Base-by-base conservation (phyloP, 2,797 vertebrate species). In the Lutjanus campechanus region DNA sequence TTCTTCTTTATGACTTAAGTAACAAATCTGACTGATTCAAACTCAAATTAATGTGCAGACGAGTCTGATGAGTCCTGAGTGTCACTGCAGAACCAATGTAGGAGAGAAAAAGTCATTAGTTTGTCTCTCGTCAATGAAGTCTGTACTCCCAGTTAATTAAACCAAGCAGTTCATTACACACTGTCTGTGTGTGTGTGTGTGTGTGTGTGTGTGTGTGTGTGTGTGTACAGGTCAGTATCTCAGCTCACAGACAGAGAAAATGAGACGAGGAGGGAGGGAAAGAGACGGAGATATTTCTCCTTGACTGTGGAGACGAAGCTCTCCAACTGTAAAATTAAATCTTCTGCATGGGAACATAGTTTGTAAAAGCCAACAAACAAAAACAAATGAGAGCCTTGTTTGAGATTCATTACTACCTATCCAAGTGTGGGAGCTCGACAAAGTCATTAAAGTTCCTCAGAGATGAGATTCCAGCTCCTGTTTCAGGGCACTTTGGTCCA, bases 241-340 rank as follows among this genome's bases (percentile, higher is more conserved):
- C 36, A 4, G 66, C n/a, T 62, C 16, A 1, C 15, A 43, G 55
- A 56, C 9, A 3, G 51, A 20, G 4, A 63, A 1, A 20, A 75
- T 55, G 22, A 82, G 66, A 55, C 0, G 16, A 41, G 59, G 17
- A 7, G 7, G 47, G 40, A 63, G 54, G n/a, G 25, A n/a, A 7
- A 19, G 12, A 2, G 19, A 49, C 19, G n/a, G 47, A 63, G 41
- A 46, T 59, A 13, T 68, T 70, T 70, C 66, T 77, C 22, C 12
- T 69, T 1, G 49, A 22, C 53, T n/a, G 41, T 82, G 79, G 64
- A 85, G 62, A 64, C 64, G 84, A 80, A 88, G 56, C 73, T 84
- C 54, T 55, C 60, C 64, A 50, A 76, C 78, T 90, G 85, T 84
- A 80, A 90, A 85, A 88, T 88, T 61, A 80, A 85, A 86, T 79